Base-by-base conservation (phyloP, 92 coral and sea anemone species). In the Umimayanthus chanpuru region DNA sequence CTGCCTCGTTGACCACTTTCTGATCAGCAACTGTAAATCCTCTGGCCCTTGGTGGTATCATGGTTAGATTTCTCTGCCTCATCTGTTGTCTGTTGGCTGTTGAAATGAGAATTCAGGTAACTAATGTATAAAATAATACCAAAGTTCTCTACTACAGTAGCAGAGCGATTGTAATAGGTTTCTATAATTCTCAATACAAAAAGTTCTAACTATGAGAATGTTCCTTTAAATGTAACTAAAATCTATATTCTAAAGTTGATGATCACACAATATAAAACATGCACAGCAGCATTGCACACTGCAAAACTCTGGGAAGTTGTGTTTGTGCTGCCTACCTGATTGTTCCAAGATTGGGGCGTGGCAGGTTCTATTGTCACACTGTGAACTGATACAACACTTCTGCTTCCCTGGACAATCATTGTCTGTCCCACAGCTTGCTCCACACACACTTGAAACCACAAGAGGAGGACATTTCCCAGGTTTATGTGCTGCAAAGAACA, bases 21-120 rank as follows among this genome's bases (percentile, higher is more conserved):
- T 25, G 43, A 65, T 82, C 77, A 40, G 39, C 14, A 41, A 82
- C 86, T 43, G 55, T 43, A 28, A 82, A 82, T 9, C 76, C 76
- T 82, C 64, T 43, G 26, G 40, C 58, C 39, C 11, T 56, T 9
- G 65, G 86, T 68, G 77, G 86, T 1, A 38, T 25, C 30, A n/a
- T 11, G 15, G 74, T 65, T 61, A 23, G 32, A 26, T 15, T 65
- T 0, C 56, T 23, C 18, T 11, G 74, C 18, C 26, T 7, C 2
- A 29, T 78, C 6, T 9, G 20, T n/a, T 67, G 58, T n/a, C 7
- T 41, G 10, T 25, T 41, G 21, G 11, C 86, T 66, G 64, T 65
- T 81, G 21, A 18, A 41, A 3, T 43, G 18, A 66, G 10, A 65
- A 21, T 23, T 44, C 20, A 23, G 3, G 16, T 23, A n/a, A 20